Evolutionary conservation across 2,888 invertebrate genomes (phyloP).

Genomic region (Pandemis corylana): DNA sequence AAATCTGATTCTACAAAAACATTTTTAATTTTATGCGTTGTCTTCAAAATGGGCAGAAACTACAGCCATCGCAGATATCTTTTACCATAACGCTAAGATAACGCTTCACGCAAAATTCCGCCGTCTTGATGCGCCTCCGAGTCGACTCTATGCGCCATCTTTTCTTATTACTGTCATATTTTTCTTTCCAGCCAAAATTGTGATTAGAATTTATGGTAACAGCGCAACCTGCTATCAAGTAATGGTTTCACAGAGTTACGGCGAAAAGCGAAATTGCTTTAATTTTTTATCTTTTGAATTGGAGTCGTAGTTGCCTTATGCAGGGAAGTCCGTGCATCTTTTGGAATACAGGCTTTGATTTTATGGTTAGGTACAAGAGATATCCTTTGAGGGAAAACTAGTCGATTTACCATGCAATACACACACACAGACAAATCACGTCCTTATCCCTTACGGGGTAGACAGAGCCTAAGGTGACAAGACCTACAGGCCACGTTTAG

Average conservation of each 20-base stretch:
- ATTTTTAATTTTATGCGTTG: too few relatives aligned
- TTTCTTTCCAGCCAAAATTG: conserved; percentile 64
- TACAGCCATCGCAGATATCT: too few relatives aligned
- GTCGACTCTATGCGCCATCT: conserved; percentile 46
- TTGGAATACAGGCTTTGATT: neutral
- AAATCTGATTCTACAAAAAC: too few relatives aligned
- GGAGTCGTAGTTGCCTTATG: neutral
- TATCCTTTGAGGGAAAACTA: too few relatives aligned
- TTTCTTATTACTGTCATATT: conserved; percentile 61
- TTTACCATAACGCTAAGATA: neutral
- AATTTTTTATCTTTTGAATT: conserved; percentile 23
- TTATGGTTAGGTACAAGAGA: neutral
- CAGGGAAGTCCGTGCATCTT: neutral
- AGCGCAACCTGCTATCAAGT: conserved; percentile 43
- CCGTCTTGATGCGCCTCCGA: conserved; percentile 8
- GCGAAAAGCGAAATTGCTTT: conserved; percentile 13
- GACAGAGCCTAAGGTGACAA: too few relatives aligned
- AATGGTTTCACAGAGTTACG: conserved; percentile 26
- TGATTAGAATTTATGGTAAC: conserved; percentile 73
- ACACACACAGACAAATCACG: too few relatives aligned
- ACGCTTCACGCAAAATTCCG: conserved; percentile 1
- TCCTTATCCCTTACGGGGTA: too few relatives aligned
- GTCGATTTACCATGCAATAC: too few relatives aligned
- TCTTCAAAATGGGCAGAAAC: too few relatives aligned
- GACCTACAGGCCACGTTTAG: too few relatives aligned